Base-by-base conservation (phyloP, 23 tunicate genomes). In the Aplidium turbinatum region DNA sequence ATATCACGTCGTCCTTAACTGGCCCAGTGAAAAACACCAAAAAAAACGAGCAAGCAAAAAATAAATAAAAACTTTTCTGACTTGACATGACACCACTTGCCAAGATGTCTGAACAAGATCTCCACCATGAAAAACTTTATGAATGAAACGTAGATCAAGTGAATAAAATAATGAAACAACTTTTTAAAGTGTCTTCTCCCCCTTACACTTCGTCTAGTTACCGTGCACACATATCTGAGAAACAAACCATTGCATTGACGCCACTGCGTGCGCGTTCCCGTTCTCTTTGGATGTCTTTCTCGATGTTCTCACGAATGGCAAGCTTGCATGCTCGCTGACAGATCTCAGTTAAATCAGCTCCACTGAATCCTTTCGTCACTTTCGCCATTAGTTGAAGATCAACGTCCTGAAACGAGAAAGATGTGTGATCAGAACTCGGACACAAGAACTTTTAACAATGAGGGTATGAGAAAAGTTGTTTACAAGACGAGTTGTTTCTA, bases 251-350 rank as follows among this genome's bases (percentile, higher is more conserved):
- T 4, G 81, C 76, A 35, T 63, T 80, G 36, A 45, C 73, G 21
- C 94, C 94, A 73, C 52, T 73, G 30, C 47, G 81, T 20, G 82
- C 83, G 22, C 94, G 48, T 52, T 87, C 89, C 32, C 83, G 32
- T 33, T 81, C 94, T 0, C 82, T 72, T 52, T 75, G 71, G 29
- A 93, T 93, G 26, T 93, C 98, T 32, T 84, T 83, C 66, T 81
- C 89, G 33, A 93, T 93, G 48, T 88, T 74, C 71, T 93, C 98
- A 19, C 98, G 78, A 72, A 93, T 93, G 57, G 98, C 98, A n/a
- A 93, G 89, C 78, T 93, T 93, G 63, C 98, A 93, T 22, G 98
- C 88, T 26, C 98, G 94, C 45, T 93, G 98, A 34, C 98, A 93
- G 45, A 93, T 93, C 55, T 93, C 98, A 25, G 98, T 93, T 60